Conservation (phyloP, 2,113 vertebrate species). For the Hippocampus comes region DNA sequence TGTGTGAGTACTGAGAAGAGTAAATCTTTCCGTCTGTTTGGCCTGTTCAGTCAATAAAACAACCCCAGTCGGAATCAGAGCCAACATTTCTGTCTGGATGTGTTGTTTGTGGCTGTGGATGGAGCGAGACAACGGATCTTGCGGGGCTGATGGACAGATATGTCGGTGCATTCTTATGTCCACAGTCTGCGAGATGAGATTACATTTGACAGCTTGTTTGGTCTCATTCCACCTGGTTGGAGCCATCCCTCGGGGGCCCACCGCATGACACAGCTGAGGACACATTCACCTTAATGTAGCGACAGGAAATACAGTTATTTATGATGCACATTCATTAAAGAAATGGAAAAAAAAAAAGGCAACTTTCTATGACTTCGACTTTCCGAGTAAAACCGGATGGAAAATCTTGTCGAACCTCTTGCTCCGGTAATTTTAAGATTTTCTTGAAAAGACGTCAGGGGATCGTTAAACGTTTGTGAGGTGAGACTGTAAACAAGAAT, state of each 20-base stretch:
- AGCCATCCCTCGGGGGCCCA: slow-evolving; percentile 41
- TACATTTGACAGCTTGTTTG: slow-evolving; percentile 75
- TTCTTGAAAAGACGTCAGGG: not conserved
- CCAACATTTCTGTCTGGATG: slow-evolving; percentile 41
- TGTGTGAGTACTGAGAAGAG: not conserved
- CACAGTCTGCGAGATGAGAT: slow-evolving; percentile 64
- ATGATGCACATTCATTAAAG: not conserved
- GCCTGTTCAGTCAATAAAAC: slow-evolving; percentile 26
- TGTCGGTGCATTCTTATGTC: slow-evolving; percentile 59
- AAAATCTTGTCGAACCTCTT: not conserved
- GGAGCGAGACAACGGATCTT: slow-evolving; percentile 22
- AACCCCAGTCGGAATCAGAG: slow-evolving; percentile 40
- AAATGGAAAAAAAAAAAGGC: not conserved
- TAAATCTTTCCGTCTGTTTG: slow-evolving; percentile 2
- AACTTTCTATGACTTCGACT: too few relatives aligned
- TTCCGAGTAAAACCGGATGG: not conserved
- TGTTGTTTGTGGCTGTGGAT: slow-evolving; percentile 35
- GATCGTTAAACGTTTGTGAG: not conserved
- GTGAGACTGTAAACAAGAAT: slow-evolving; percentile 4
- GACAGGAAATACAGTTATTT: not conserved
- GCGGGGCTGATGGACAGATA: slow-evolving; percentile 60
- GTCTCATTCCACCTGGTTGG: slow-evolving; percentile 72
- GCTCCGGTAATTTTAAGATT: not conserved
- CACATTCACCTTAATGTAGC: slow-evolving; percentile 32
- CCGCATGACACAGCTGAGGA: slow-evolving; percentile 43